Conservation (phyloP, 1,140 invertebrate genomes). For the Ditylenchus dipsaci region DNA sequence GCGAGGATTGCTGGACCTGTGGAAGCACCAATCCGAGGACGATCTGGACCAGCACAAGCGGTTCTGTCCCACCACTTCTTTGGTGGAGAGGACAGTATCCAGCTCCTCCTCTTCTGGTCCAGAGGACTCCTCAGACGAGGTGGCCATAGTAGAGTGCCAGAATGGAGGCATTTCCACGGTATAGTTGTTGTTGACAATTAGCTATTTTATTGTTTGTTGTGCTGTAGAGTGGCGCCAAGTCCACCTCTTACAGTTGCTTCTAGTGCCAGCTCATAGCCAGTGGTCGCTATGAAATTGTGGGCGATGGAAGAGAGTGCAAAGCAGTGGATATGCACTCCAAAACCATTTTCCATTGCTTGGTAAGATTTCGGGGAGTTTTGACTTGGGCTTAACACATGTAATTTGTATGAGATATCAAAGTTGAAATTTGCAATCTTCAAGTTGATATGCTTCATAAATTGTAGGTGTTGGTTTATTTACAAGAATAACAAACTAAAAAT, state of each 20-base stretch:
- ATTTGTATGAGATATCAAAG: too few species aligned
- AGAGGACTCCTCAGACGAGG: neutral
- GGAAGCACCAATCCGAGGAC: neutral
- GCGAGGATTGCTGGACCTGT: neutral
- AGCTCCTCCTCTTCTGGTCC: neutral
- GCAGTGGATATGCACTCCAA: conserved; percentile 37
- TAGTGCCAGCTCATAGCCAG: neutral
- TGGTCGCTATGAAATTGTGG: conserved; percentile 39
- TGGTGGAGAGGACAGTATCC: neutral
- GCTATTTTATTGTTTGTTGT: too few species aligned
- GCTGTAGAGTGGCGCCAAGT: neutral
- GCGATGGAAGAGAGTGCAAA: conserved; percentile 42
- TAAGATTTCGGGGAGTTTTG: conserved; percentile 8
- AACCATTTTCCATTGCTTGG: conserved; percentile 39
- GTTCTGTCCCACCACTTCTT: neutral
- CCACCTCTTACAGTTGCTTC: neutral
- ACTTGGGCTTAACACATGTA: too few species aligned
- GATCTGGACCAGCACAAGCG: neutral
- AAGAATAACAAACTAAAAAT: neutral
- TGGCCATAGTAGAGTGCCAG: conserved; percentile 1
- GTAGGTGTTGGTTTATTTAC: too few species aligned
- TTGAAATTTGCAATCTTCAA: too few species aligned
- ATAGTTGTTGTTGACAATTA: too few species aligned
- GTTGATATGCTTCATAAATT: too few species aligned
- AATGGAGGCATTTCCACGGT: neutral